These are phyloP conservation scores for Chauna torquata DNA, from an alignment of 2,113 vertebrate genomes.

Conservation along the genomic window DNA sequence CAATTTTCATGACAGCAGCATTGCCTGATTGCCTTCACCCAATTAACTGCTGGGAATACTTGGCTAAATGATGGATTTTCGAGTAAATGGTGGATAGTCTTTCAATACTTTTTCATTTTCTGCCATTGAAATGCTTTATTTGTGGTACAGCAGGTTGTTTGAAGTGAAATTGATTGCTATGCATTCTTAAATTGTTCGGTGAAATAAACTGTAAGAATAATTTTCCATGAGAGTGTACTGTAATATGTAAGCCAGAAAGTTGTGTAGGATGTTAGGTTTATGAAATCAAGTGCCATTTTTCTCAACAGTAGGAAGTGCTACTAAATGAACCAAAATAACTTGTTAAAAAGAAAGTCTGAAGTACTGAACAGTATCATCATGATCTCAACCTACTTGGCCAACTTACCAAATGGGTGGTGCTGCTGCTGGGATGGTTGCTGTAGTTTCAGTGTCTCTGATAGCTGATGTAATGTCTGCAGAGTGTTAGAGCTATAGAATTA, in stretches of 20 bases:
- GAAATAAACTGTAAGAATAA: background rate
- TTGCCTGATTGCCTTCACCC: background rate
- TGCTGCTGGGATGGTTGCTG: background rate
- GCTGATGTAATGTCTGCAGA: constrained; percentile 47
- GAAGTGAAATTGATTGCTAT: background rate
- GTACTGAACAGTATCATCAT: background rate
- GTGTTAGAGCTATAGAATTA: background rate
- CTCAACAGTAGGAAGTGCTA: background rate
- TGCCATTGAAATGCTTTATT: background rate
- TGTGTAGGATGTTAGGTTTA: background rate
- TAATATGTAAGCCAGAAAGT: background rate
- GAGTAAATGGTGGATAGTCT: background rate
- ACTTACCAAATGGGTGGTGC: background rate
- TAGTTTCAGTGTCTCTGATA: background rate
- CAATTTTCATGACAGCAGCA: background rate
- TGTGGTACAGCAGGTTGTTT: background rate
- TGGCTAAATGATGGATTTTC: background rate
- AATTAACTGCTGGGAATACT: background rate
- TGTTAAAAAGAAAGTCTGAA: background rate
- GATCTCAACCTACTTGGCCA: background rate
- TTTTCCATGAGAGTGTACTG: background rate
- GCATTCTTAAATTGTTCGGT: background rate
- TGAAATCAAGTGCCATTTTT: background rate
- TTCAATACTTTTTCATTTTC: background rate
- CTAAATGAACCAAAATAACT: constrained; percentile 2